Base-by-base conservation (phyloP, 2,113 vertebrate species). In the Pedionomus torquatus region DNA sequence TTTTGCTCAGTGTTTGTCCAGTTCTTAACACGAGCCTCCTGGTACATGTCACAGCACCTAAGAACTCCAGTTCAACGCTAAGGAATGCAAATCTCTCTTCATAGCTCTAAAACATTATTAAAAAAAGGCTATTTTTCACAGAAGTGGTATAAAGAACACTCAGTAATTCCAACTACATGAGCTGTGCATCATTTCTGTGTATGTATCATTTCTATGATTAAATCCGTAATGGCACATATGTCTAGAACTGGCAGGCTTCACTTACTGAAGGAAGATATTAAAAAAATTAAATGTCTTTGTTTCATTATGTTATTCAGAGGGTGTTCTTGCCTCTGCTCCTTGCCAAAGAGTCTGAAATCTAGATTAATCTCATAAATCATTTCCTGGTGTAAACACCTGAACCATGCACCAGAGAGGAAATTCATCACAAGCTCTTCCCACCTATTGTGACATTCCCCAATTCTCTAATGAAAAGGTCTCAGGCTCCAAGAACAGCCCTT, bases 361-460 rank as follows among this genome's bases (percentile, higher is more conserved):
- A 95, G 81, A 97, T 89, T 72, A 69, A 84, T 52, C n/a, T 71
- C 78, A 89, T 80, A 94, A 92, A 92, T 89, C 30, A 88, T 87
- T 97, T 90, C 78, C 76, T 55, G 70, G 69, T 87, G 79, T 77
- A 95, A 95, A 87, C 68, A 90, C 90, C 82, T 95, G 92, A 95
- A 75, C 44, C 20, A 57, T 2, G 10, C 25, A 69, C 46, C 68
- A 77, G 86, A 88, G 94, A 89, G 30, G 21, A 95, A 97, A 87
- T 94, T 93, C 39, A 69, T 85, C 90, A 78, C 58, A 80, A 87
- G 74, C 43, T 75, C 57, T 95, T 92, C 70, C 41, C 64, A 92
- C 41, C 66, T 83, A 54, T 74, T 90, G 68, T 72, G 61, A 44
- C 78, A 70, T 69, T 88, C 44, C 61, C 63, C 70, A 89, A 3